phyloP scores from a whole-genome alignment of 2,888 invertebrate genomes.

The Meghimatium bilineatum region DNA sequence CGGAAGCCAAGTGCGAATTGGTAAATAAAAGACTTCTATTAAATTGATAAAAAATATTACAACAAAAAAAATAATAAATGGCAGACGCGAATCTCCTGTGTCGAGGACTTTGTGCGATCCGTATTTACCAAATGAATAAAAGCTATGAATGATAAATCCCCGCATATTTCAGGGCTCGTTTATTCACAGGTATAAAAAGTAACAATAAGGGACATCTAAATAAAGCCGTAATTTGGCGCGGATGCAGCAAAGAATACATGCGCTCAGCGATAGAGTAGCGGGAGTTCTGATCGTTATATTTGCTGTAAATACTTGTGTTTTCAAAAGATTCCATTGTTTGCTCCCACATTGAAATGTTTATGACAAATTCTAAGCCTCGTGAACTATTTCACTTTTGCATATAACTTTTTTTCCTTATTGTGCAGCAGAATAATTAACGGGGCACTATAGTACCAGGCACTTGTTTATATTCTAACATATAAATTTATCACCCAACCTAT shows the following conservation, averaged over 20 bases:
- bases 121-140: slow-evolving; percentile 18
- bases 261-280: neutral
- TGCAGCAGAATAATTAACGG: neutral
- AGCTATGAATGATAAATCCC: neutral
- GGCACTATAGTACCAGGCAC: neutral
- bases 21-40: slow-evolving; percentile 11
- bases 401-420: neutral
- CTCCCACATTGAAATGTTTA: neutral
- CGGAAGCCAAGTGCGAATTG: slow-evolving; percentile 18
- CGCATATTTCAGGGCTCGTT: neutral
- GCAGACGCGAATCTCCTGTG: neutral
- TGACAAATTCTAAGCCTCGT: neutral
- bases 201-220: neutral
- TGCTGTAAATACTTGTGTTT: slow-evolving; percentile 18
- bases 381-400: no score
- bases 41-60: neutral
- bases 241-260: neutral
- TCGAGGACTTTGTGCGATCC: neutral
- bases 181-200: slow-evolving; percentile 11
- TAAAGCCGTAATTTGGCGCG: neutral
- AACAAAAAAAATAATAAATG: neutral
- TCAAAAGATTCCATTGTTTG: neutral
- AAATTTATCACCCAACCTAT: no score
- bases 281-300: neutral
- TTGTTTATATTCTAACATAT: no score